These are phyloP conservation scores for Upupa epops DNA, from an alignment of 2,113 vertebrate genomes.

Conservation along the genomic window DNA sequence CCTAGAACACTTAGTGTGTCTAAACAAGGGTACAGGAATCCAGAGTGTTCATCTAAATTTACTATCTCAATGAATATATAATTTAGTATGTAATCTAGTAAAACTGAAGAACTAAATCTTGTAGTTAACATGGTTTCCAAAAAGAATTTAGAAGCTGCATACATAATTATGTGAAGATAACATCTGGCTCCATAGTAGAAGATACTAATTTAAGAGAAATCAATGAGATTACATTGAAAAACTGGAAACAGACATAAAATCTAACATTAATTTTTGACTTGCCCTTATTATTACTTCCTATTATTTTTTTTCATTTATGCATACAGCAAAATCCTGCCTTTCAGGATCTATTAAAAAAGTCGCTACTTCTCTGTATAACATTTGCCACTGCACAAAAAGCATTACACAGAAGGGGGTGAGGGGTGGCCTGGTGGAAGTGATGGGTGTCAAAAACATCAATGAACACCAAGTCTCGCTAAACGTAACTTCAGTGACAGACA, in stretches of 20 bases:
- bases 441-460: neutral
- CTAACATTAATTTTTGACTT: neutral
- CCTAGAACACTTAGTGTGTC: neutral
- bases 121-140: neutral
- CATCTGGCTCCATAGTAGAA: neutral
- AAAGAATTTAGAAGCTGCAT: neutral
- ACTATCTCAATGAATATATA: conserved; percentile 49
- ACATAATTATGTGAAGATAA: neutral
- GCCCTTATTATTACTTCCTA: neutral
- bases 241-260: neutral
- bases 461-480: neutral
- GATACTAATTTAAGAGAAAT: neutral
- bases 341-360: neutral
- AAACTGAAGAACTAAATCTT: conserved; percentile 25
- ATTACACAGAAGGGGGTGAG: neutral
- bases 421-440: neutral
- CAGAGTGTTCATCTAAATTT: conserved; percentile 55
- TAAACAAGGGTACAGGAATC: conserved; percentile 18
- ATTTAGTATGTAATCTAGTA: conserved; percentile 9
- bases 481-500: neutral
- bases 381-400: neutral
- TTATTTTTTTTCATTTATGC: neutral
- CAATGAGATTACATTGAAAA: neutral
- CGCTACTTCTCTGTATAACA: neutral
- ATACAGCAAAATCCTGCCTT: neutral